Evolutionary conservation across 2,113 vertebrate species (phyloP).

Genomic region (Andinoacara biseriatus): DNA sequence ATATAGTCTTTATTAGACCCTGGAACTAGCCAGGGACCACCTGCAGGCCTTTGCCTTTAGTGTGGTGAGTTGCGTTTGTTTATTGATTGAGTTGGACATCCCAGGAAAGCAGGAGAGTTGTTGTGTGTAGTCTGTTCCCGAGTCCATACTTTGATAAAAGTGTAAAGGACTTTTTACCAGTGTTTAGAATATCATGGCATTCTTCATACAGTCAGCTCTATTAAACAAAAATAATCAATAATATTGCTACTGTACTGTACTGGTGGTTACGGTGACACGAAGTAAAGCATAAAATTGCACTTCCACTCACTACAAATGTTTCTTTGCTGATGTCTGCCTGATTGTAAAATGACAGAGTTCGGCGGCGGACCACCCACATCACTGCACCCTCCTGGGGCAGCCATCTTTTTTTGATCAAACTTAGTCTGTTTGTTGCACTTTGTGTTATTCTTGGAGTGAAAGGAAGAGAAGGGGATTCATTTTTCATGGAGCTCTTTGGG

Average conservation of each 20-base stretch:
- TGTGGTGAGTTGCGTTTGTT: neutral
- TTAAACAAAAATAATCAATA: neutral
- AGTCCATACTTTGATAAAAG: neutral
- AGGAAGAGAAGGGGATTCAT: constrained; percentile 56
- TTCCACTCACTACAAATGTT: neutral
- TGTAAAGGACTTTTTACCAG: neutral
- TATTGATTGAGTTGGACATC: neutral
- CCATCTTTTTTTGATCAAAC: constrained; percentile 3
- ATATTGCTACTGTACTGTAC: neutral
- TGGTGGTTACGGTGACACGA: neutral
- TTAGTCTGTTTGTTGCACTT: constrained; percentile 11
- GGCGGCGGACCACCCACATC: neutral
- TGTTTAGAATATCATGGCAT: neutral
- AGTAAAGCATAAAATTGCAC: neutral
- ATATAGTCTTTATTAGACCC: neutral
- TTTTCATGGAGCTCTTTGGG: constrained; percentile 73
- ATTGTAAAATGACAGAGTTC: neutral
- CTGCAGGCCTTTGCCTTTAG: neutral
- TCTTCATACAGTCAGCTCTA: neutral
- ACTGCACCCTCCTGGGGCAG: neutral
- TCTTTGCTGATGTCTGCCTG: neutral
- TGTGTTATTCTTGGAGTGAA: constrained; percentile 58
- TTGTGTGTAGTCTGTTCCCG: neutral
- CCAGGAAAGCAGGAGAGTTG: neutral
- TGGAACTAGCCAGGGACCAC: neutral